Evolutionary conservation across 2,797 vertebrate species (phyloP).

Genomic region (Podarcis siculus): DNA sequence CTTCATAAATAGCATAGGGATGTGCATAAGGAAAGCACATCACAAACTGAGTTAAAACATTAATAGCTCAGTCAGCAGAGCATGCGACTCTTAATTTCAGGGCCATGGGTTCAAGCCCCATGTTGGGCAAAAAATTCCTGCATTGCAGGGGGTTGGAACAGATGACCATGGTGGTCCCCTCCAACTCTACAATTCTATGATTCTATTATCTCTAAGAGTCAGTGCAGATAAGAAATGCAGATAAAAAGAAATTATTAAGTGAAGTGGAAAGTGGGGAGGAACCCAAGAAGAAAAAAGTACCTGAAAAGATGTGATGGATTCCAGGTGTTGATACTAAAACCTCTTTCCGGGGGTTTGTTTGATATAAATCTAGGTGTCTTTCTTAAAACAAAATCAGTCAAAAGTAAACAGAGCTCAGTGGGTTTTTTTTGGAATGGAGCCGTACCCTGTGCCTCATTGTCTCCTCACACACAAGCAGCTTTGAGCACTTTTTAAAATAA

Average conservation of each 20-base stretch:
- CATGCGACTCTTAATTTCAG: no score
- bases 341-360: conserved; percentile 54
- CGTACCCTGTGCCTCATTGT: neutral
- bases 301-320: conserved; percentile 56
- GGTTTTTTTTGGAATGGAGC: conserved; percentile 11
- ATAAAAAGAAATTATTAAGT: conserved; percentile 4
- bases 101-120: no score
- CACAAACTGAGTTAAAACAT: neutral
- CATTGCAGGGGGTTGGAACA: no score
- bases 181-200: no score
- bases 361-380: conserved; percentile 53
- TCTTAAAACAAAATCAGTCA: conserved; percentile 2
- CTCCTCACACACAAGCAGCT: neutral
- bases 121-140: no score
- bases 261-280: conserved; percentile 16
- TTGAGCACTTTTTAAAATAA: neutral
- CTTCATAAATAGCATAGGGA: neutral
- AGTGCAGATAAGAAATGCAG: neutral
- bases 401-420: conserved; percentile 24
- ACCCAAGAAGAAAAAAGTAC: conserved; percentile 40
- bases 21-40: neutral
- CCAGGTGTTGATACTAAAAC: conserved; percentile 65
- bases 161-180: no score
- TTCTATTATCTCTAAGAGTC: neutral
- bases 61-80: neutral